Evolutionary conservation across 1,140 invertebrate genomes (phyloP).

Genomic region (Procambarus clarkii): DNA sequence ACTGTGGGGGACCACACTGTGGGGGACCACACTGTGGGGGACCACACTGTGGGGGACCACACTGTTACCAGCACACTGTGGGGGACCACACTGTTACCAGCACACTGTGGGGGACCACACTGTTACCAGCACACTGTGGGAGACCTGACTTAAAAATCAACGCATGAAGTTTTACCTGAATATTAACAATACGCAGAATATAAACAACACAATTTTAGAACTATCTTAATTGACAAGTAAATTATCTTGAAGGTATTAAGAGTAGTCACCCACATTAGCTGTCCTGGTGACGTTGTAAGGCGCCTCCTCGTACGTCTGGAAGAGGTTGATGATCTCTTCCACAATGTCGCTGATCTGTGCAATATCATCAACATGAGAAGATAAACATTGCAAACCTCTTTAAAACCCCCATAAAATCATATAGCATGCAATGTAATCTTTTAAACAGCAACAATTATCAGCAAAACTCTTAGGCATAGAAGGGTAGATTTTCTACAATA

Average conservation of each 20-base stretch:
- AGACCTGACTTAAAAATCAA: too few species aligned
- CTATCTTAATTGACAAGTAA: neutral
- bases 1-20: too few species aligned
- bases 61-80: too few species aligned
- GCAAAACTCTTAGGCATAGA: neutral
- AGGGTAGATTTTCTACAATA: neutral
- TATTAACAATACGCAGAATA: neutral
- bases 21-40: too few species aligned
- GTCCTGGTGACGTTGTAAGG: neutral
- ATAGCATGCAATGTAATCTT: neutral
- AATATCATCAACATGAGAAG: neutral
- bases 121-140: too few species aligned
- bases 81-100: too few species aligned
- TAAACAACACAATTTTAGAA: neutral
- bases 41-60: too few species aligned
- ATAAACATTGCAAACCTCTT: neutral
- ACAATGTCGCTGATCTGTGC: neutral
- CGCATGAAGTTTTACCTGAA: too few species aligned
- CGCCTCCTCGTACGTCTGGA: neutral
- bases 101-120: too few species aligned
- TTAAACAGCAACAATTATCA: neutral
- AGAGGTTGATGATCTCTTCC: neutral
- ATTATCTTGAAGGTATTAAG: too few species aligned
- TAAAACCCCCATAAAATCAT: neutral
- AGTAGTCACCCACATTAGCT: neutral